These are phyloP conservation scores for Peromyscus eremicus DNA, from an alignment of 2,797 vertebrate species.

Conservation along the genomic window DNA sequence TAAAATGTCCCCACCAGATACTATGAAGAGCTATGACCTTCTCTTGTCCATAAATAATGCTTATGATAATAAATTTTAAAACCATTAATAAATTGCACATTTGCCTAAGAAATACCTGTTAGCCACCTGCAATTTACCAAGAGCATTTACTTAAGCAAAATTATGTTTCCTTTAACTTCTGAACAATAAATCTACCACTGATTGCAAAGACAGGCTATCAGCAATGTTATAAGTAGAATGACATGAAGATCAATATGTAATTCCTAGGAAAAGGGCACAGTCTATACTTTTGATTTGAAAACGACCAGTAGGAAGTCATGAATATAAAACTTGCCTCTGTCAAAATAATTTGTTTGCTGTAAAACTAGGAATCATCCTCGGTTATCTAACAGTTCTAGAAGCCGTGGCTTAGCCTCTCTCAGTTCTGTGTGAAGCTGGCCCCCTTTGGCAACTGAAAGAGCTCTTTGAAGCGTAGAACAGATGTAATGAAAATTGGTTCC, in stretches of 20 bases:
- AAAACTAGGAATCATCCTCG: constrained; percentile 81
- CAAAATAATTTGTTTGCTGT: constrained; percentile 88
- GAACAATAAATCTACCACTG: constrained; percentile 80
- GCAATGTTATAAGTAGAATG: constrained; percentile 82
- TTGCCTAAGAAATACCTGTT: constrained; percentile 75
- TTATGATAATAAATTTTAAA: constrained; percentile 64
- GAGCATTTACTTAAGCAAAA: constrained; percentile 71
- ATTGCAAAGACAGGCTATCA: constrained; percentile 82
- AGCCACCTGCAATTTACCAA: constrained; percentile 72
- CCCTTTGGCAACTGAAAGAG: constrained; percentile 89
- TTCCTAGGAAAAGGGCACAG: constrained; percentile 82
- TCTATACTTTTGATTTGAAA: constrained; percentile 86
- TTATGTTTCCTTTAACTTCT: constrained; percentile 76
- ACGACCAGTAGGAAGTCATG: constrained; percentile 81
- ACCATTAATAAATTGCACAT: constrained; percentile 58
- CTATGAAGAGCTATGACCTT: constrained; percentile 73
- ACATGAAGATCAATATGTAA: constrained; percentile 84
- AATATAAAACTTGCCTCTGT: constrained; percentile 85
- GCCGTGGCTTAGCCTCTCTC: constrained; percentile 84
- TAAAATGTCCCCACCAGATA: constrained; percentile 70
- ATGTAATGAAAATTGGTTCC: constrained; percentile 92
- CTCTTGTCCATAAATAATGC: constrained; percentile 71
- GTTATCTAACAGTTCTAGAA: constrained; percentile 88
- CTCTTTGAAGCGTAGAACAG: constrained; percentile 91
- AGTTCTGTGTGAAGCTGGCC: constrained; percentile 86